Evolutionary conservation across 2,797 vertebrate genomes (phyloP), one percentile per base, ranked within the genome.

Genomic region (Scyliorhinus canicula): DNA sequence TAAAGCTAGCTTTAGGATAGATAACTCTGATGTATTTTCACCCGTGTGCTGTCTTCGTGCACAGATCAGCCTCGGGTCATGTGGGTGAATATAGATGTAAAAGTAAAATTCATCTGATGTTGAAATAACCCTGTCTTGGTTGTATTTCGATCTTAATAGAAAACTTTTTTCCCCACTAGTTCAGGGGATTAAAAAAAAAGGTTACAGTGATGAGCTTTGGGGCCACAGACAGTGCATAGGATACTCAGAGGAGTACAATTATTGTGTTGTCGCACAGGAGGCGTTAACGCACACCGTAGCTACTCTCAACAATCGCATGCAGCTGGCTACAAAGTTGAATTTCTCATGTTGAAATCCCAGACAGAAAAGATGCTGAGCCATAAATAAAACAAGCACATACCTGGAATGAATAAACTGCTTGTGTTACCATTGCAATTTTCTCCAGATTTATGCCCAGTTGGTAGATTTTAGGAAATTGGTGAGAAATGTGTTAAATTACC

Each of bases 391-490:
- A 91, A 96, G 96, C 95, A 95, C 96, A 97, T 97, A 97, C 97
- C 97, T 97, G 97, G 97, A 97, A 97, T 95, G 96, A 97, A 97
- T 97, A 97, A 97, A 96, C 95, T 95, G 96, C 95, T 95, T 96
- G 96, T 96, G 95, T 96, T 95, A 96, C 28, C 96, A 95, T 96
- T 95, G 95, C 95, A 85, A 96, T 96, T 96, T 95, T 95, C 95
- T 95, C 95, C 95, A 95, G 95, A 96, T 95, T 96, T 95, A 79
- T 95, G 95, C 95, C 95, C 7, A 52, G 95, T 96, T 95, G 95
- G 95, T 95, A 95, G 95, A 96, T 95, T 95, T 95, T 96, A 95
- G 91, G 82, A 95, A 95, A 65, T 52, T 94, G 67, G 67, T 94
- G 93, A 94, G 93, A 94, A 94, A 94, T 74, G 93, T 69, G 67